Evolutionary conservation across 1,140 invertebrate species (phyloP), one percentile per base, ranked within the genome.

Genomic region (Diprion similis): DNA sequence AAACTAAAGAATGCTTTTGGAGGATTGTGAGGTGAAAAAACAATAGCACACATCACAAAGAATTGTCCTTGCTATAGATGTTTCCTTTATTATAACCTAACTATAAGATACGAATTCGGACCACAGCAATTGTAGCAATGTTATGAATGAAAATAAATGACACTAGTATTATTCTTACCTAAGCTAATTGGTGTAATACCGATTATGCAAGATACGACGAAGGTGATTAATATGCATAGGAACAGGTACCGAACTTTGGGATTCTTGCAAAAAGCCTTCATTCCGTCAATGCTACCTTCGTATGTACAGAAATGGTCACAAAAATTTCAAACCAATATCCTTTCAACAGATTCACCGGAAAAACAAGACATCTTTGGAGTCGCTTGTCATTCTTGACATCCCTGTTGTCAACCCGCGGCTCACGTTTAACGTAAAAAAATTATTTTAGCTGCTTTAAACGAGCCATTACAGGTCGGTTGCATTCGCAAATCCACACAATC

Each of bases 181-280:
- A 84, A 78, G 68, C 75, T 85, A 17, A 88, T 85, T 9, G 82
- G 82, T 71, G 83, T 75, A 73, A 87, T 82, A 66, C 83, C 86
- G 72, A 88, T 83, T 17, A 87, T 79, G 73, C 85, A 88, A n/a
- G 86, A 83, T 68, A 84, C 76, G 8, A 85, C 66, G 73, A 88
- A 88, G 17, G 83, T 86, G 71, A 85, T 75, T 71, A 87, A 78
- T 73, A 87, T 85, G 74, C 86, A 86, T 45, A 79, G 76, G 46
- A 87, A 78, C 46, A 88, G 79, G 69, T 83, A 85, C 77, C 86
- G 88, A n/a, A 84, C 79, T 71, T 82, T 85, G 24, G 85, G 72
- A 59, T 79, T 82, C 66, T 79, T 83, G 75, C 81, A 82, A 71
- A 82, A 64, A 19, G 71, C 73, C 79, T 85, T 78, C 81, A 85